Evolutionary conservation across 37 sponge, comb jelly and placozoan genomes (phyloP).

Genomic region (Halisarca cf. caerulea): DNA sequence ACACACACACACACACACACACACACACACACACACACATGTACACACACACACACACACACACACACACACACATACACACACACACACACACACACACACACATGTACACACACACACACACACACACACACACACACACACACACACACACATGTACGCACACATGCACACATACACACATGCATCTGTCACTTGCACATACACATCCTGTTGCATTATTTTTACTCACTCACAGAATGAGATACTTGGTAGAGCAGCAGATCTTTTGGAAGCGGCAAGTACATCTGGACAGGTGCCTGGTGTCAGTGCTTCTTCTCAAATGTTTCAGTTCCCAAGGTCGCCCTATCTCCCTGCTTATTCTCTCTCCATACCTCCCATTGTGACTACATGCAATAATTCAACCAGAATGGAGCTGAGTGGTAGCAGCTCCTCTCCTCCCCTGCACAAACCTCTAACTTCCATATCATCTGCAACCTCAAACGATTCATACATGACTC

Average conservation of each 20-base stretch:
- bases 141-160: neutral
- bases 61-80: neutral
- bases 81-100: constrained; percentile 1
- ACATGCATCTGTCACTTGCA: neutral
- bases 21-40: neutral
- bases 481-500: neutral
- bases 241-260: constrained; percentile 57
- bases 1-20: neutral
- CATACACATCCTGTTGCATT: neutral
- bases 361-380: constrained; percentile 10
- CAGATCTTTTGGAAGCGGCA: constrained; percentile 60
- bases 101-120: no score
- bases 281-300: neutral
- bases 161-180: no score
- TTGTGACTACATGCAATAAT: neutral
- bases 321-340: constrained; percentile 11
- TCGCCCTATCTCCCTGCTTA: neutral
- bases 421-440: neutral
- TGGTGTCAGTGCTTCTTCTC: constrained; percentile 9
- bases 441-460: neutral
- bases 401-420: neutral
- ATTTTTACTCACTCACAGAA: constrained; percentile 31
- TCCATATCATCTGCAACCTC: neutral
- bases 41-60: no score
- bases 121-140: no score